Evolutionary conservation across 2,888 invertebrate genomes (phyloP), one percentile per base, ranked within the genome.

Genomic region (Nephrocerus scutellatus): DNA sequence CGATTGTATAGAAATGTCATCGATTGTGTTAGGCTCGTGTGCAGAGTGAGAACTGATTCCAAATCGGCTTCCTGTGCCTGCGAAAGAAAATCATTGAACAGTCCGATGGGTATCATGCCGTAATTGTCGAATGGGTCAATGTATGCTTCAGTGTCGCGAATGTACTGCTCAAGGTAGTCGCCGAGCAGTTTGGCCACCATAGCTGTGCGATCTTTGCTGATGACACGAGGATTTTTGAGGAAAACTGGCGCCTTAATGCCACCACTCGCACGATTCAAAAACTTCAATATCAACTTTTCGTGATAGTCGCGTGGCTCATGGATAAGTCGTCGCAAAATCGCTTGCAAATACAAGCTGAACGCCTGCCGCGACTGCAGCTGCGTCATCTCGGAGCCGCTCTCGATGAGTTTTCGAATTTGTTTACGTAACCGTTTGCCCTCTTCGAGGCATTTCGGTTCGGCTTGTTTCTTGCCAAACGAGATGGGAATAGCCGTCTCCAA

Each of bases 81-180:
- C 23, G 71, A 66, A 37, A 81, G 60, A 57, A 81, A 81, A 48
- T 77, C 74, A 46, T 71, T 68, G 53, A 78, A 79, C 39, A 77
- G 56, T 46, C 72, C 69, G 63, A 60, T 72, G 25, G 68, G 65
- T 46, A 69, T 68, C 62, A 68, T 67, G 4, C 62, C 77, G 33
- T 78, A 76, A 45, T 74, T 72, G 54, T 84, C 84, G 43, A 79
- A 77, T 36, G 79, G 75, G 62, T 84, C 83, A 4, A 79, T 74
- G 59, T 80, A 84, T 18, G 83, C 69, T 53, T 88, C 87, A 0
- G 88, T 88, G 67, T 88, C 88, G 37, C 82, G 73, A 60, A 83
- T 84, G 68, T 88, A 89, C 55, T 82, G 72, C 69, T 85, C 84
- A 34, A 89, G 74, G 67, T 87, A 89, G 65, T 89, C 88, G 59